Conservation (phyloP, 2,888 invertebrate species). For the Notodonta ziczac region DNA sequence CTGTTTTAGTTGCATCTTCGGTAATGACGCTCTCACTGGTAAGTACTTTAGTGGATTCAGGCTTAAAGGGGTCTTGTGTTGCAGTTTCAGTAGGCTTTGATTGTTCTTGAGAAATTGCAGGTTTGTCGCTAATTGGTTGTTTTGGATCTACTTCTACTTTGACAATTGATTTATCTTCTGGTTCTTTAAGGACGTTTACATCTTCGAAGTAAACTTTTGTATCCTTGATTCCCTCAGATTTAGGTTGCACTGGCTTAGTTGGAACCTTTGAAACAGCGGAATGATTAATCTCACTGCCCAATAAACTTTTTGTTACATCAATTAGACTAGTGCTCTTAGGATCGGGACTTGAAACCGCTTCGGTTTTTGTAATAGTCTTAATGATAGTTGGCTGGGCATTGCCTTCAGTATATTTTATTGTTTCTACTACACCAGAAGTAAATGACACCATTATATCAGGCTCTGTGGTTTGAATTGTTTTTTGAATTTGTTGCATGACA, state of each 20-base stretch:
- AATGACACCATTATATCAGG: slow-evolving; percentile 19
- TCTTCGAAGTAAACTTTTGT: slow-evolving; percentile 5
- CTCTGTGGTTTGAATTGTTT: slow-evolving; percentile 30
- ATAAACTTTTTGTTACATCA: slow-evolving; percentile 38
- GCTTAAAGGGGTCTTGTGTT: neutral
- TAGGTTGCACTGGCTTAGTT: slow-evolving; percentile 13
- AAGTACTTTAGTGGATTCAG: slow-evolving; percentile 6
- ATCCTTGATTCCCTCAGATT: slow-evolving; percentile 7
- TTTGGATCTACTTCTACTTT: neutral
- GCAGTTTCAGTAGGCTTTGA: slow-evolving; percentile 8
- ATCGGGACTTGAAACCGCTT: neutral
- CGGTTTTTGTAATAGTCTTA: neutral
- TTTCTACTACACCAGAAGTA: neutral
- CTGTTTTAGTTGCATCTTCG: neutral
- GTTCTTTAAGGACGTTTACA: neutral
- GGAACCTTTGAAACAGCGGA: slow-evolving; percentile 16
- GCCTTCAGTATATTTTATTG: neutral
- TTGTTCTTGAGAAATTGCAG: neutral
- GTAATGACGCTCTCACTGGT: neutral
- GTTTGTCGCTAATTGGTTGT: neutral
- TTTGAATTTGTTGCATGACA: slow-evolving; percentile 32
- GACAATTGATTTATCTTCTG: neutral
- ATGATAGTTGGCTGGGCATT: neutral
- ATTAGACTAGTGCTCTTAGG: slow-evolving; percentile 21
- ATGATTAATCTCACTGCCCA: slow-evolving; percentile 46